A percentile compares a stretch with the other conserved stretches of the same genome.
Conservation (phyloP, 2,888 invertebrate species). For the Priocnemis perturbator region DNA sequence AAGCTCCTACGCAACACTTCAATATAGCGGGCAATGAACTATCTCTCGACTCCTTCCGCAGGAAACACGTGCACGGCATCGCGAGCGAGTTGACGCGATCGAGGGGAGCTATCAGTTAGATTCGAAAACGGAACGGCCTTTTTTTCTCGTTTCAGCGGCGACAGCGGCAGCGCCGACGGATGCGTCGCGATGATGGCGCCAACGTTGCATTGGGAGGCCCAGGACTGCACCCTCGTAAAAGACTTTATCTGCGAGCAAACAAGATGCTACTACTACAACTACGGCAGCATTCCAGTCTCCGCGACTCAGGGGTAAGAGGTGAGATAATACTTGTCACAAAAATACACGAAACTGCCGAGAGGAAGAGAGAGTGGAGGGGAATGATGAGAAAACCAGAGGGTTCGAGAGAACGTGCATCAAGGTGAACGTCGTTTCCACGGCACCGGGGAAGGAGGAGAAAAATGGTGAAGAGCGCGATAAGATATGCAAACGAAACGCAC, state of each 20-base stretch:
- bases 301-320: conserved; percentile 95
- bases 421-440: background rate
- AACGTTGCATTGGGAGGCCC: conserved; percentile 87
- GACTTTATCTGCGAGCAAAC: conserved; percentile 94
- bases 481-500: conserved; percentile 19
- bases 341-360: conserved; percentile 50
- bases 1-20: too few species aligned
- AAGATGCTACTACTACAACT: conserved; percentile 93
- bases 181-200: conserved; percentile 88
- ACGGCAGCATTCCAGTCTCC: conserved; percentile 92
- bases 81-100: background rate
- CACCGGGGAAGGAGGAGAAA: background rate
- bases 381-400: conserved; percentile 3
- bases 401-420: too few species aligned
- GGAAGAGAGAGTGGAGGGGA: conserved; percentile 30
- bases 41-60: conserved; percentile 13
- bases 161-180: conserved; percentile 81
- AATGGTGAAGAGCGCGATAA: conserved; percentile 25
- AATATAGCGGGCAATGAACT: background rate
- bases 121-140: background rate
- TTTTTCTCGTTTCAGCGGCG: conserved; percentile 72
- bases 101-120: background rate
- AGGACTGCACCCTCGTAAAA: conserved; percentile 88
- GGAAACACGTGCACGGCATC: conserved; percentile 40
- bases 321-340: conserved; percentile 75